Evolutionary conservation across 2,113 vertebrate species (phyloP).

Genomic region (Hypocryptadius cinnamomeus): DNA sequence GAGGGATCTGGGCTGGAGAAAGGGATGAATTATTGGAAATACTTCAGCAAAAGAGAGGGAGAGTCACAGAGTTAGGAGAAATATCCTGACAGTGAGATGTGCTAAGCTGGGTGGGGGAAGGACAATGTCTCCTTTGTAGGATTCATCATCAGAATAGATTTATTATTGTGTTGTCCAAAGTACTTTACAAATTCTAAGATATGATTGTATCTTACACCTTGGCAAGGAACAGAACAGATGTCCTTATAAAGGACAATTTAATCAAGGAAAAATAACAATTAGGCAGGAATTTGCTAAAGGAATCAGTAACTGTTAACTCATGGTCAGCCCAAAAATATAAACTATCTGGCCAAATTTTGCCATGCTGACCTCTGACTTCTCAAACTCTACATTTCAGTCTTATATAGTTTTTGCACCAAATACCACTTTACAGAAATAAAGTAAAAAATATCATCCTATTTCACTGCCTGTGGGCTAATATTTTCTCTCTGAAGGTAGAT

Average conservation of each 20-base stretch:
- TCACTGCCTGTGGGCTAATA: neutral
- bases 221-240: conserved; percentile 34
- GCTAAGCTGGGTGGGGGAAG: neutral
- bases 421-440: neutral
- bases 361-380: neutral
- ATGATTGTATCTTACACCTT: conserved; percentile 34
- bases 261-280: conserved; percentile 31
- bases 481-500: conserved; percentile 10
- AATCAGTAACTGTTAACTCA: neutral
- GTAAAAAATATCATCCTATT: neutral
- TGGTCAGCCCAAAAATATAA: neutral
- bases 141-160: neutral
- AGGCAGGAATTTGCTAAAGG: neutral
- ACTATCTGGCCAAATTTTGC: neutral
- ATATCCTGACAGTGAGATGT: neutral
- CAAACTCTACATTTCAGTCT: neutral
- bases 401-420: neutral
- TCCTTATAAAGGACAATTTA: conserved; percentile 38
- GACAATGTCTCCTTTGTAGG: neutral
- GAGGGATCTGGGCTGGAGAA: neutral
- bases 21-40: neutral
- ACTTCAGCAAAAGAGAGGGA: neutral
- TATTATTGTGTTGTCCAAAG: conserved; percentile 17
- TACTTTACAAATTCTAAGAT: neutral
- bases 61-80: neutral